Evolutionary conservation across 2,888 invertebrate genomes (phyloP).

Genomic region (Nomada fabriciana): DNA sequence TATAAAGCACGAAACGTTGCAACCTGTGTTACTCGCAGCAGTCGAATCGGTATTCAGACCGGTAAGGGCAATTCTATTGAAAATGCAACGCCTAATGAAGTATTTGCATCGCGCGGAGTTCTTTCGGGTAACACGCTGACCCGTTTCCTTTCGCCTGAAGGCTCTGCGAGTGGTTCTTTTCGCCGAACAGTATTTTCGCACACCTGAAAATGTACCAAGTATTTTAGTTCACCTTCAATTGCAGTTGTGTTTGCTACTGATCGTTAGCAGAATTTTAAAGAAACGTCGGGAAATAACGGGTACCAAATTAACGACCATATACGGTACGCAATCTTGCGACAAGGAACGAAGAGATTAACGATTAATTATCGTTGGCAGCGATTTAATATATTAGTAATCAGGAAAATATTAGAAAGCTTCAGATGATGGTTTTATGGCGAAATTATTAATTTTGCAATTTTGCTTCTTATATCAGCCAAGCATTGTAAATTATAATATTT

Average conservation of each 20-base stretch:
- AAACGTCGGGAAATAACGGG: background rate
- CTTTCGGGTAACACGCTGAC: constrained; percentile 51
- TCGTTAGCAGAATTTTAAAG: background rate
- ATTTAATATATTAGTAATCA: too few species aligned
- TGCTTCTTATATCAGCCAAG: too few species aligned
- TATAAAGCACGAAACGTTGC: constrained; percentile 22
- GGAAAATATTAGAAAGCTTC: too few species aligned
- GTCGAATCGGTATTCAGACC: constrained; percentile 38
- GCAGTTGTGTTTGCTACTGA: constrained; percentile 2
- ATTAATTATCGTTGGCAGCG: too few species aligned
- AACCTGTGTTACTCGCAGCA: constrained; percentile 30
- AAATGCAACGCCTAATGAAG: constrained; percentile 62
- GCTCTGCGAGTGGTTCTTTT: constrained; percentile 38
- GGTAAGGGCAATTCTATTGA: constrained; percentile 52
- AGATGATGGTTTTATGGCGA: too few species aligned
- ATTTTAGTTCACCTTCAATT: constrained; percentile 46
- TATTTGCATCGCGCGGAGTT: constrained; percentile 50
- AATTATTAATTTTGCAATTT: too few species aligned
- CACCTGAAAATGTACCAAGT: constrained; percentile 43
- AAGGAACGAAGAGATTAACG: too few species aligned
- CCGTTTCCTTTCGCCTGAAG: constrained; percentile 49
- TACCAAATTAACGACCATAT: too few species aligned
- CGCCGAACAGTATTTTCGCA: constrained; percentile 15
- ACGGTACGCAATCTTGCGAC: too few species aligned
- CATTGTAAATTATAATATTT: too few species aligned